Percentiles rank a stretch among this genome's conserved stretches.
These are phyloP conservation scores for Gastrophysa polygoni DNA, from an alignment of 2,888 invertebrate species.

Conservation along the genomic window DNA sequence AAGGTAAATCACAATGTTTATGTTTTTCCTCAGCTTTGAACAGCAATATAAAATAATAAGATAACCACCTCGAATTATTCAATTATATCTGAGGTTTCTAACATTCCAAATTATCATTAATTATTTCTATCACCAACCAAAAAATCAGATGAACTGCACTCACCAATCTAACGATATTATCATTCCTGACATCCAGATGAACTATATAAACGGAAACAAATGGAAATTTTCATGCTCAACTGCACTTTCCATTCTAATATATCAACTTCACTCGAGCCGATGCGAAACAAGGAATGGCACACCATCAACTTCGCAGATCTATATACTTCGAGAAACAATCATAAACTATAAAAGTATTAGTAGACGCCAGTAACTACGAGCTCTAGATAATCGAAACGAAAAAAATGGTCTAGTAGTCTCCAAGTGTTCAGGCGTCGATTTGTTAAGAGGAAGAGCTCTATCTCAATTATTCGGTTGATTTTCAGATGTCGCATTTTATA, in stretches of 20 bases:
- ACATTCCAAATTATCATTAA: no score
- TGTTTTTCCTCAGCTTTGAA: no score
- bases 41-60: no score
- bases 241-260: background rate
- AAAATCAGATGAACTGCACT: background rate
- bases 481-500: conserved; percentile 9
- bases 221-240: background rate
- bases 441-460: conserved; percentile 2
- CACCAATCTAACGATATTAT: background rate
- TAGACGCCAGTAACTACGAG: conserved; percentile 32
- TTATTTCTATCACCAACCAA: no score
- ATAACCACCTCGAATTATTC: no score
- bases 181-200: background rate
- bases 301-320: conserved; percentile 27
- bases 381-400: conserved; percentile 18
- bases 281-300: conserved; percentile 24
- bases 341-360: conserved; percentile 20
- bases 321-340: conserved; percentile 30
- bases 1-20: background rate
- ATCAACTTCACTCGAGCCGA: conserved; percentile 11
- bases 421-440: conserved; percentile 20
- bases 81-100: no score
- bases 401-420: conserved; percentile 32
- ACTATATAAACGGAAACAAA: background rate
- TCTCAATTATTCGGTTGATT: conserved; percentile 16